Conservation (phyloP, 2,797 vertebrate genomes). For the Amblyraja radiata region DNA sequence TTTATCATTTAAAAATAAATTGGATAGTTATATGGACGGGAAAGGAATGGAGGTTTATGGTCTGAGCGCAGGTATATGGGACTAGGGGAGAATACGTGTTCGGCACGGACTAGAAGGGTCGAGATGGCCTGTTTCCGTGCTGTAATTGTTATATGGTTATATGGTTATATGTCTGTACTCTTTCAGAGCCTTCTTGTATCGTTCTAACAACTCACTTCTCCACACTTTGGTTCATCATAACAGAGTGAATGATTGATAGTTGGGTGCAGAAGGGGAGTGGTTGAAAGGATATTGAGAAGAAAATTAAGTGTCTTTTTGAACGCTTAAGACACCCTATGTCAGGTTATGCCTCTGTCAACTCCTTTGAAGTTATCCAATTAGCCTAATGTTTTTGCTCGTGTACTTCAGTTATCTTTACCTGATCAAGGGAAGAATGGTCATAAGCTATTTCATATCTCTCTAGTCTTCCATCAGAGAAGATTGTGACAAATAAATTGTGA, state of each 20-base stretch:
- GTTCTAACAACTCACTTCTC: too few species aligned
- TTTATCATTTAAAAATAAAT: too few species aligned
- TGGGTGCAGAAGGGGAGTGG: neutral
- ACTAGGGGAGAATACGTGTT: too few species aligned
- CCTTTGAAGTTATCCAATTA: neutral
- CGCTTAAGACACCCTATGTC: neutral
- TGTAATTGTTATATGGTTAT: too few species aligned
- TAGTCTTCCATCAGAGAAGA: neutral
- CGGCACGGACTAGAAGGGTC: too few species aligned
- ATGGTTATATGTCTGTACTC: too few species aligned
- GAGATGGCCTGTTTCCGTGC: too few species aligned
- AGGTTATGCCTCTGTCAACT: neutral
- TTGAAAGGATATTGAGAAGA: too few species aligned
- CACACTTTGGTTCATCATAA: neutral
- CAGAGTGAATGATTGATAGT: neutral
- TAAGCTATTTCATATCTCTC: neutral
- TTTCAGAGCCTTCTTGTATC: too few species aligned
- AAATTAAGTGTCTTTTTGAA: neutral
- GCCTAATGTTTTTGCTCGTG: neutral
- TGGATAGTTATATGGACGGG: too few species aligned
- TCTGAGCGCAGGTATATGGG: too few species aligned
- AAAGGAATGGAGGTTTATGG: too few species aligned
- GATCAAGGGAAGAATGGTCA: neutral
- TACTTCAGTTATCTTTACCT: neutral
- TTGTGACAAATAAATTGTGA: neutral